Percentiles rank a stretch among this genome's conserved stretches.
Evolutionary conservation across 2,113 vertebrate species (phyloP).

Genomic region (Sterrhoptilus dennistouni): DNA sequence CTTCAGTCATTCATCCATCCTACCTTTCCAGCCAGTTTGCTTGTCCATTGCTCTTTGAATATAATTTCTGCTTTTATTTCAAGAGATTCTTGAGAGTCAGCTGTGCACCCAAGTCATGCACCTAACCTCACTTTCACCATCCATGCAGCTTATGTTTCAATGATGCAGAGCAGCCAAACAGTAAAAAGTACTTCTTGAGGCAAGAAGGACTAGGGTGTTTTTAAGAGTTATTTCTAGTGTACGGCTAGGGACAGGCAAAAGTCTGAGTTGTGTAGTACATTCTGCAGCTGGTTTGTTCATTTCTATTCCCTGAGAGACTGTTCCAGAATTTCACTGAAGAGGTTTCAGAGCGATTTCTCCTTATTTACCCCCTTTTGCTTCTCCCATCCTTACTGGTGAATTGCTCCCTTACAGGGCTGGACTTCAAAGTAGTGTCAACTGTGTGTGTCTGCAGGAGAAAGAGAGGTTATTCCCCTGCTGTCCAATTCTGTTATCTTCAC

Average conservation of each 20-base stretch:
- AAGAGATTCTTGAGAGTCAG: neutral
- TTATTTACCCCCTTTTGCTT: constrained; percentile 8
- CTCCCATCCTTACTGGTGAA: neutral
- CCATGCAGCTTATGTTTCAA: neutral
- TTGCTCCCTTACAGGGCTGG: neutral
- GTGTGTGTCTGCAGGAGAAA: neutral
- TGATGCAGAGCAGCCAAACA: neutral
- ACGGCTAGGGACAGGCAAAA: neutral
- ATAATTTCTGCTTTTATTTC: neutral
- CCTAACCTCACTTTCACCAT: neutral
- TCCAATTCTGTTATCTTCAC: neutral
- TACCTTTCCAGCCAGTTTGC: neutral
- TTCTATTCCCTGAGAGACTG: neutral
- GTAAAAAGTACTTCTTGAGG: neutral
- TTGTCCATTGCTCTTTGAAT: neutral
- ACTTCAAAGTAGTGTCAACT: neutral
- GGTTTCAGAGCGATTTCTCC: neutral
- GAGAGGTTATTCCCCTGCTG: neutral
- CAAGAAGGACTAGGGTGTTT: neutral
- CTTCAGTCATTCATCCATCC: neutral
- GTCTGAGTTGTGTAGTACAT: neutral
- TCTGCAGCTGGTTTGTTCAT: constrained; percentile 21
- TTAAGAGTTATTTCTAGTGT: neutral
- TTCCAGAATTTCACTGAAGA: neutral
- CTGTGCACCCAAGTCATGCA: neutral